Base-by-base conservation (phyloP, 2,888 invertebrate species). In the Sthenelais limicola region DNA sequence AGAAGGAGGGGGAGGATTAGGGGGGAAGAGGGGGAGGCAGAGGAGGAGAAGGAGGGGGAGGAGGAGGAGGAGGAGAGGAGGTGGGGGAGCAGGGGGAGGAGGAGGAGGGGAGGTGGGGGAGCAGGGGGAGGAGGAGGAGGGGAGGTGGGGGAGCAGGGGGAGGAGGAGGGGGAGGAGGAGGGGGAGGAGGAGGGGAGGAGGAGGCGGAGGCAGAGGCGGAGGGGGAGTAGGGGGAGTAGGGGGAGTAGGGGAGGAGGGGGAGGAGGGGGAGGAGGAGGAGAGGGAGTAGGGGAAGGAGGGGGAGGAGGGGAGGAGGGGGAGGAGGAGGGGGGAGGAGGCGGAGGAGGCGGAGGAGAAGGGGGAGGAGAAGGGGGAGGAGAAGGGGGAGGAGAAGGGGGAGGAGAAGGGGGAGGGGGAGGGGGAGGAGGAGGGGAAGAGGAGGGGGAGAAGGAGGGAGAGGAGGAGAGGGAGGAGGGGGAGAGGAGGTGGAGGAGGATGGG, bases 211-310 rank as follows among this genome's bases (percentile, higher is more conserved):
- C n/a, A n/a, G n/a, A n/a, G n/a, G n/a, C n/a, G n/a, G n/a, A n/a
- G n/a, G n/a, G n/a, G n/a, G n/a, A n/a, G n/a, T n/a, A n/a, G n/a
- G n/a, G n/a, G 24, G 24, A 52, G 24, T 12, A 52, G 24, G 52
- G 24, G 24, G 24, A 52, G 24, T 12, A 52, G n/a, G 24, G 15
- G 24, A 52, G 52, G 24, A 21, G 52, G 21, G 24, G 52, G 24
- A 52, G 52, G 24, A 52, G 52, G 24, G 21, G 52, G 24, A 52
- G 52, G 24, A 21, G 52, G 21, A 52, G 52, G 24, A 52, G 15
- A 21, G 9, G 52, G 24, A 21, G 52, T n/a, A 21, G 24, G 24
- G 9, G 15, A 12, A 18, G 15, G 9, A 52, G 52, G 24, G 21
- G 24, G 21, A 52, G 24, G n/a, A 52, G 24, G 18, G 24, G n/a